Evolutionary conservation across 2,113 vertebrate genomes (phyloP), one percentile per base, ranked within the genome.

Genomic region (Sardina pilchardus): DNA sequence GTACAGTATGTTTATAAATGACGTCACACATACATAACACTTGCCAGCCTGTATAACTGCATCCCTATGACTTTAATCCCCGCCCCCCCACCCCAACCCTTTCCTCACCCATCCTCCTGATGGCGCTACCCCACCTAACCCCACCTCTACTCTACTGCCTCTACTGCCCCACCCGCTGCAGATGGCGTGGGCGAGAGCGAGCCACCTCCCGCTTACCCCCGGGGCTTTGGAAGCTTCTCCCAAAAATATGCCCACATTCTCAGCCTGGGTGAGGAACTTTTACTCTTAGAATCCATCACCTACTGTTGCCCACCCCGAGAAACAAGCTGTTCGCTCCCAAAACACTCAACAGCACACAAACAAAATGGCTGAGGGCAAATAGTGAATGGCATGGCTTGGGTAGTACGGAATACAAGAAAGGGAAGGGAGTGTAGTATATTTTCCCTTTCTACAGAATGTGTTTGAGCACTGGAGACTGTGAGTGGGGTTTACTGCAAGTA

Each of bases 231-330:
- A 50, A 83, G 84, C 89, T 88, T 87, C 88, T 88, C 85, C 82
- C 87, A 87, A 90, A 87, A 88, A 86, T 89, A 87, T 89, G 88
- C 88, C 86, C 86, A 89, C 80, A 90, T 87, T 90, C 87, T 88
- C 45, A 89, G 82, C 78, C 83, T 89, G 71, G 87, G 89, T 90
- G 89, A 90, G 89, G 84, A 88, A 63, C n/a, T 71, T 26, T 84
- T 50, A 44, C 67, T 87, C 44, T 59, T 67, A 44, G 84, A 85
- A 85, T 83, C 43, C 44, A 50, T 43, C 85, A 86, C 81, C 85
- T 50, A 82, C 53, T 87, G 36, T 39, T 39, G 75, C 81, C 71
- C 82, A 84, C 42, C 50, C 50, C 56, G 39, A 47, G 75, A 83
- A 53, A 82, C 56, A 47, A 86, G 26, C 63, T 12, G 3, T 30